phyloP scores from a whole-genome alignment of 2,888 invertebrate species.

The Sphinx pinastri region DNA sequence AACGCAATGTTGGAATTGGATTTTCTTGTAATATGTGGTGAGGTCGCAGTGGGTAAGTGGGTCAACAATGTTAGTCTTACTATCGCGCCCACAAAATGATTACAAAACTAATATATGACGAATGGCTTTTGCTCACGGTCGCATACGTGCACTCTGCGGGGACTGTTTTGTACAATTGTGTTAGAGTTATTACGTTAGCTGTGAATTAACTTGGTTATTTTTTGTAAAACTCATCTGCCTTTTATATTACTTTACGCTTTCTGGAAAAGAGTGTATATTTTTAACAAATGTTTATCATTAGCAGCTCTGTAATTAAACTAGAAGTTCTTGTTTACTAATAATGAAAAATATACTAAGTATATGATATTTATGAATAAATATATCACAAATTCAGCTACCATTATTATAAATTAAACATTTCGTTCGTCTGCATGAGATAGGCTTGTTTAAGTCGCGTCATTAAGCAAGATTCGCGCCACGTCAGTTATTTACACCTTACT shows the following conservation, averaged over 20 bases:
- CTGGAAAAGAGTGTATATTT: no score
- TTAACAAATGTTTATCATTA: no score
- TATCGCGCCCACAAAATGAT: not conserved
- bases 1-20: constrained; percentile 24
- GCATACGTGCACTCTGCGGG: not conserved
- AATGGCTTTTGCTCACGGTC: constrained; percentile 9
- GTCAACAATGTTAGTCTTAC: constrained; percentile 13
- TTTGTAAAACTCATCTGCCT: constrained; percentile 2
- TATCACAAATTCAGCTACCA: no score
- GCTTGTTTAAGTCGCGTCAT: not conserved
- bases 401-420: no score
- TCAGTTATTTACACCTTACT: not conserved
- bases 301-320: no score
- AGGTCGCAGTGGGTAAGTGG: constrained; percentile 8
- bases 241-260: not conserved
- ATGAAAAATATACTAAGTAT: no score
- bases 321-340: no score
- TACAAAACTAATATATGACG: constrained; percentile 17
- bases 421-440: no score
- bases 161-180: constrained; percentile 16
- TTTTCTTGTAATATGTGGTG: constrained; percentile 15
- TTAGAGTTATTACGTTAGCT: constrained; percentile 3
- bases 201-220: not conserved
- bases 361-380: no score
- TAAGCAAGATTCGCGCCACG: not conserved